Evolutionary conservation across 2,797 vertebrate species (phyloP).

Genomic region (Sphenodon punctatus): DNA sequence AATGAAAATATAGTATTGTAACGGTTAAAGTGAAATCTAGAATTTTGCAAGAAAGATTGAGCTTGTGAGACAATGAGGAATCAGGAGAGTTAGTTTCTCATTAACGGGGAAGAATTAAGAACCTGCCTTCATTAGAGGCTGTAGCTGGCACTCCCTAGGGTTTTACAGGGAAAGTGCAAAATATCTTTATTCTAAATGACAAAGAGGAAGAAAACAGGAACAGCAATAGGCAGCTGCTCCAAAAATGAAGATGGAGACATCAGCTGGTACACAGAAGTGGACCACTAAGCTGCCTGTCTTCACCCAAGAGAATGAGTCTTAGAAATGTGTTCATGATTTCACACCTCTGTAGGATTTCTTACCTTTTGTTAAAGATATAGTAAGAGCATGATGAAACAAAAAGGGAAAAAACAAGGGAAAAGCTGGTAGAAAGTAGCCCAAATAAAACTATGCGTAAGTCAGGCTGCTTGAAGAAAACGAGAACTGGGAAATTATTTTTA

Average conservation of each 20-base stretch:
- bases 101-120: not conserved
- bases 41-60: not conserved
- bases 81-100: not conserved
- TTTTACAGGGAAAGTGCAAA: not conserved
- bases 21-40: not conserved
- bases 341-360: not conserved
- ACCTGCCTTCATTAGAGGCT: not conserved
- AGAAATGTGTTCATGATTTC: not conserved
- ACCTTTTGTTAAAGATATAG: not conserved
- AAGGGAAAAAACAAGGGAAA: not conserved
- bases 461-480: not conserved
- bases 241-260: not conserved
- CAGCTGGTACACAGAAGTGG: not conserved
- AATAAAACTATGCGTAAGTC: not conserved
- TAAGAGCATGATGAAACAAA: not conserved
- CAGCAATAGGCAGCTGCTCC: not conserved
- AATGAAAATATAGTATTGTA: not conserved
- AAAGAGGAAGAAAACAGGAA: not conserved
- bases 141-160: not conserved
- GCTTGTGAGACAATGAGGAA: not conserved
- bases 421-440: not conserved
- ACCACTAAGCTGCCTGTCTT: not conserved
- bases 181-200: not conserved
- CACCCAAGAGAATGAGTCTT: not conserved
- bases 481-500: not conserved